Evolutionary conservation across 2,797 vertebrate species (phyloP).

Genomic region (Carduelis carduelis): DNA sequence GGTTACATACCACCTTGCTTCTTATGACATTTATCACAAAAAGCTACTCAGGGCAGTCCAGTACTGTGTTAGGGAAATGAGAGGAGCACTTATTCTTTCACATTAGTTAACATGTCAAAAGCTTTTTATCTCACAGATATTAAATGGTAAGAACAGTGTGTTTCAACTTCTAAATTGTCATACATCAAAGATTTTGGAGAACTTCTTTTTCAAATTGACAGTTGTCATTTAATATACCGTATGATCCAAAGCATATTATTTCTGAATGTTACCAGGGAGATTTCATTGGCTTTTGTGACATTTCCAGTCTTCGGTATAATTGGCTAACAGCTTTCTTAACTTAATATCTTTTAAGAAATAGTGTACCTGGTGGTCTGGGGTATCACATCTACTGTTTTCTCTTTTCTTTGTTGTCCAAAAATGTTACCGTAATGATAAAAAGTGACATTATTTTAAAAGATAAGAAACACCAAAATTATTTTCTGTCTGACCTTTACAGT

Average conservation of each 20-base stretch:
- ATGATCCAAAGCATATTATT: constrained; percentile 80
- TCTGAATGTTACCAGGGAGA: constrained; percentile 76
- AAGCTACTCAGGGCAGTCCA: neutral
- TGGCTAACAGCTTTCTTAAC: constrained; percentile 75
- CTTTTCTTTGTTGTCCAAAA: constrained; percentile 66
- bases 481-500: constrained; percentile 76
- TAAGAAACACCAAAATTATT: constrained; percentile 76
- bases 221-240: constrained; percentile 78
- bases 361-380: constrained; percentile 22
- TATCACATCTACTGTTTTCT: constrained; percentile 71
- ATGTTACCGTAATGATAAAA: constrained; percentile 74
- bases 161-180: constrained; percentile 79
- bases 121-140: constrained; percentile 67
- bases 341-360: constrained; percentile 61
- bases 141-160: constrained; percentile 73
- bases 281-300: constrained; percentile 77
- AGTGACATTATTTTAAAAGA: constrained; percentile 78
- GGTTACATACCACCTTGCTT: neutral
- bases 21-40: neutral
- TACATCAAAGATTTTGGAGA: constrained; percentile 75
- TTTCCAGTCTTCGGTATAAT: constrained; percentile 76
- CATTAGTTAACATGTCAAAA: constrained; percentile 51
- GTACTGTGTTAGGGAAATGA: constrained; percentile 27
- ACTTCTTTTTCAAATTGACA: constrained; percentile 73
- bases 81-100: constrained; percentile 55